Evolutionary conservation across 2,797 vertebrate species (phyloP).

Genomic region (Syncerus caffer): DNA sequence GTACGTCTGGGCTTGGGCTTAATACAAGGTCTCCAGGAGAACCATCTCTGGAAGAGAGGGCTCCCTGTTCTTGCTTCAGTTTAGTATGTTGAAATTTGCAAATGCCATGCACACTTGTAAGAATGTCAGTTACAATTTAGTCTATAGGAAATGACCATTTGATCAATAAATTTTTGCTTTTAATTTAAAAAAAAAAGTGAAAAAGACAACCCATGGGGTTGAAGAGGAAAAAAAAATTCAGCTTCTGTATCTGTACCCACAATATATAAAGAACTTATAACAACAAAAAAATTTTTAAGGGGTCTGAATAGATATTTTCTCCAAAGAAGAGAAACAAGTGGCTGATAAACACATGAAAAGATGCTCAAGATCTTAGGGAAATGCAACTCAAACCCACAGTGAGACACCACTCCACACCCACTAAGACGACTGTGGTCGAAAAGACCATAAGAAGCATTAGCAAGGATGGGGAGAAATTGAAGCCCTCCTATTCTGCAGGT

Average conservation of each 20-base stretch:
- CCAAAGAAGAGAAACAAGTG: neutral
- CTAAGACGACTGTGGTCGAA: neutral
- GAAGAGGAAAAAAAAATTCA: neutral
- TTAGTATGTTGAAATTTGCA: slow-evolving; percentile 2
- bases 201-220: neutral
- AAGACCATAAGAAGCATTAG: neutral
- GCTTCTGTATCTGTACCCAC: neutral
- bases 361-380: neutral
- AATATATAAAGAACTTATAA: neutral
- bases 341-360: neutral
- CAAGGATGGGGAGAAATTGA: neutral
- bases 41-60: neutral
- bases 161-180: neutral
- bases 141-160: neutral
- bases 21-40: neutral
- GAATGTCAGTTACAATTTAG: neutral
- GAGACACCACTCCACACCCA: neutral
- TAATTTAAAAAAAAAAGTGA: neutral
- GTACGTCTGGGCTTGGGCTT: neutral
- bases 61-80: neutral
- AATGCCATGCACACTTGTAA: neutral
- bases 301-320: neutral
- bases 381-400: neutral
- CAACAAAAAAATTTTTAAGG: neutral
- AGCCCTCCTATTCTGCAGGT: neutral